A percentile compares a stretch with the other conserved stretches of the same genome.
phyloP scores from a whole-genome alignment of 2,888 invertebrate genomes.

The Plutella xylostella region DNA sequence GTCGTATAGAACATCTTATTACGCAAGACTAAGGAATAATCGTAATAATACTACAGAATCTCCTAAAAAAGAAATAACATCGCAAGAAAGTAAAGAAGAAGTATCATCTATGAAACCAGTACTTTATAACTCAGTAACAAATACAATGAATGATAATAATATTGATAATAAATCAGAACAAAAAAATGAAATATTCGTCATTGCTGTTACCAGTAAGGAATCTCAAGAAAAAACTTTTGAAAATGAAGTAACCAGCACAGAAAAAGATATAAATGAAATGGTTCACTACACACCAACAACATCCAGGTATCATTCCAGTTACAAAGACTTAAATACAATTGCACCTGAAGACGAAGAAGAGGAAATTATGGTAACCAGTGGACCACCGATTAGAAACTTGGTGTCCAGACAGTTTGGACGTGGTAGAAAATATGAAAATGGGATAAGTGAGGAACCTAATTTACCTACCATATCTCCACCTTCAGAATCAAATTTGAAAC shows the following conservation, averaged over 20 bases:
- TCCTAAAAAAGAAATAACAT: conserved; percentile 13
- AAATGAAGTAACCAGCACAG: conserved; percentile 33
- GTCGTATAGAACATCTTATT: conserved; percentile 49
- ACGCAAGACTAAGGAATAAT: conserved; percentile 39
- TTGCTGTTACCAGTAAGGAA: conserved; percentile 47
- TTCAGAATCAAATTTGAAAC: conserved; percentile 37
- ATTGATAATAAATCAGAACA: conserved; percentile 16
- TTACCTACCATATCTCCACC: conserved; percentile 20
- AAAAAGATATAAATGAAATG: conserved; percentile 31
- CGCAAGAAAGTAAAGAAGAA: conserved; percentile 33
- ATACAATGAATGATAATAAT: conserved; percentile 22
- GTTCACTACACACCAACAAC: conserved; percentile 30
- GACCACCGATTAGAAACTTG: conserved; percentile 47
- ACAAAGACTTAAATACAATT: conserved; percentile 33
- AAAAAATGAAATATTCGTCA: conserved; percentile 35
- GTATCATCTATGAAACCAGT: conserved; percentile 38
- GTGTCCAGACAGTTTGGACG: conserved; percentile 45
- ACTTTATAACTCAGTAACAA: conserved; percentile 39
- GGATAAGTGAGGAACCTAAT: conserved; percentile 23
- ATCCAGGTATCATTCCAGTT: conserved; percentile 50
- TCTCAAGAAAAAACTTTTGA: conserved; percentile 37
- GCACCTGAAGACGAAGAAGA: conserved; percentile 26
- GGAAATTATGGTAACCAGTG: conserved; percentile 25
- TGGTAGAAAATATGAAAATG: conserved; percentile 28
- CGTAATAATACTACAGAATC: conserved; percentile 19